Base-by-base conservation (phyloP, 1,140 invertebrate genomes). In the Bombus balteatus region DNA sequence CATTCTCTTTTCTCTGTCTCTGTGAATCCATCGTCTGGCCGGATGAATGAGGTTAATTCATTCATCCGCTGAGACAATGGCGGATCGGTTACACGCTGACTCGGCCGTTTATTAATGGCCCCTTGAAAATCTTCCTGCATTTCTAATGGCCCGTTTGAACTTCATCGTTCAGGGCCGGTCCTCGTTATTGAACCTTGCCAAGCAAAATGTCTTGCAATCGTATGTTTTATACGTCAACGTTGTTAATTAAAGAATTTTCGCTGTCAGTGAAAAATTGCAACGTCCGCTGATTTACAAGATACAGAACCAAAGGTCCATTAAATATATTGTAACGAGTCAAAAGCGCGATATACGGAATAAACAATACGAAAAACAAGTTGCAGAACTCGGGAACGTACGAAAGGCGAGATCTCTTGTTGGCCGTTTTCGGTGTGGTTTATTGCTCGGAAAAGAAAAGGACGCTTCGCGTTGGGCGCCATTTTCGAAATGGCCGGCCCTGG, bases 81-180 rank as follows among this genome's bases (percentile, higher is more conserved):
- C 87, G 86, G 87, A 92, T 94, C 90, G 89, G 86, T 94, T 92
- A 93, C 90, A 93, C 87, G 86, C 85, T 92, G 89, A 90, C 85
- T 92, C 77, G 87, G 83, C 89, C 89, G 92, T 94, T 94, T 94
- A 93, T 94, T 93, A 94, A 94, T 94, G 93, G 94, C 83, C 62
- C 8, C 53, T 71, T 66, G 85, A 78, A 90, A 87, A 91, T 83
- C 74, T 88, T 89, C 74, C 59, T 87, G 83, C 87, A 47, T 83
- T 81, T 68, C 66, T 92, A 92, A 92, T 89, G 89, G 81, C 81
- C 10, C 86, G 89, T 89, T 92, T 76, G 80, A 41, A 86, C 86
- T 72, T 68, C 32, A 73, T n/a, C 66, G 15, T 74, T 65, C 79
- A 85, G 79, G 74, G 66, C 71, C 71, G 75, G 43, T 43, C 77